Base-by-base conservation (phyloP, 2,113 vertebrate genomes). In the Alethe diademata region DNA sequence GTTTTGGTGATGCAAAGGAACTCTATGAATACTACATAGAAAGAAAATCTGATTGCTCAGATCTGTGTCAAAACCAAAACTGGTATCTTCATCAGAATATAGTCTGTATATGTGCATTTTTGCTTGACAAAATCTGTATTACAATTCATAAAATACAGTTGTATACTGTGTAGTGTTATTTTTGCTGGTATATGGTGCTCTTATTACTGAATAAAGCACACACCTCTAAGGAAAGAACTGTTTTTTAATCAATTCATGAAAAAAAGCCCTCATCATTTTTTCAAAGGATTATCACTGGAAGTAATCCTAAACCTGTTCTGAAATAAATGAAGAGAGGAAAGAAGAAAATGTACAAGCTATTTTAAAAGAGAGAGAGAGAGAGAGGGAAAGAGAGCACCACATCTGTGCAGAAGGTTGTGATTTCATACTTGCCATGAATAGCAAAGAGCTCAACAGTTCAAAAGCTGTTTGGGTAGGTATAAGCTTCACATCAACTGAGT, bases 271-370 rank as follows among this genome's bases (percentile, higher is more conserved):
- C 1, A 35, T 66, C 0, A 43, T 72, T 67, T 90, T 76, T 48
- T 53, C 12, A 42, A 69, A 11, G 18, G 8, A 33, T 88, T 69
- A 38, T 5, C 18, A 57, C 12, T 79, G 14, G 14, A 71, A 78
- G 9, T 33, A 79, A 82, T 76, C 28, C 8, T 76, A 38, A 62
- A 82, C 73, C 12, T 86, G 3, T 48, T 88, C 54, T 38, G 25
- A 90, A 88, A 80, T 6, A 58, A 8, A 7, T 29, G 19, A 65
- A 45, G 35, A 65, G 28, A 79, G 35, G 20, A 61, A 76, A 85
- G 67, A 88, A 56, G 9, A 12, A 69, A 53, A 67, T 1, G 1
- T 9, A 42, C 0, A 1, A 70, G 14, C 0, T 61, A 64, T 45
- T 61, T 14, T 12, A 20, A 81, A 66, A 54, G 11, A 51, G 35